Conservation (phyloP, 2,888 invertebrate genomes). For the Archips crataeganus region DNA sequence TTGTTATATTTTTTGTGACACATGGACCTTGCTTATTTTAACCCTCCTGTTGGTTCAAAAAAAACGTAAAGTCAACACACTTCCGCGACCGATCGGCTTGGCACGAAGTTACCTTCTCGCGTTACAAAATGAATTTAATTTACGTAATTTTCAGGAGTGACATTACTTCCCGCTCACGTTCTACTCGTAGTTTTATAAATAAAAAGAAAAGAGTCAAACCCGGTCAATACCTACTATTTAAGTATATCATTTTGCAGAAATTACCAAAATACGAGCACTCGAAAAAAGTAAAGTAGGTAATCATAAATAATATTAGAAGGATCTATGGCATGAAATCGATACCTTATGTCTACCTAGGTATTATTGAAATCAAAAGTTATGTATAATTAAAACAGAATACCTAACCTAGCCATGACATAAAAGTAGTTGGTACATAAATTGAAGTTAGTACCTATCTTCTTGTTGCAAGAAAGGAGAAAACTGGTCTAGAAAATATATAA, state of each 20-base stretch:
- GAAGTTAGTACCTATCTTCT: neutral
- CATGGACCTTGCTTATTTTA: neutral
- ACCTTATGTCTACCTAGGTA: no score
- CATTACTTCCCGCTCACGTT: neutral
- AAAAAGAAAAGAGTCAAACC: neutral
- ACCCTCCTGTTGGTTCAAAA: neutral
- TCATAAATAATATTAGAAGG: no score
- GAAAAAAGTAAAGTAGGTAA: no score
- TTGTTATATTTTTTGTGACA: neutral
- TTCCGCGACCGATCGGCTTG: constrained; percentile 25
- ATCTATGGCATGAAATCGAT: no score
- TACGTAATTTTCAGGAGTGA: constrained; percentile 20
- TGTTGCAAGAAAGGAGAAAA: neutral
- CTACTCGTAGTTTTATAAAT: neutral
- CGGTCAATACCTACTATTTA: neutral
- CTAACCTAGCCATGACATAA: neutral
- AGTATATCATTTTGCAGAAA: neutral
- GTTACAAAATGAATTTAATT: constrained; percentile 27
- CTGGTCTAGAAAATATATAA: neutral
- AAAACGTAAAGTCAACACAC: constrained; percentile 13
- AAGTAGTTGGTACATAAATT: neutral
- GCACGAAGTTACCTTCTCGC: constrained; percentile 31
- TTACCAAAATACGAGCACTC: neutral
- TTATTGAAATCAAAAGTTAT: no score
- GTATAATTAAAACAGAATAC: neutral